Conservation (phyloP, 1,140 invertebrate species). For the Zaprionus davidi region DNA sequence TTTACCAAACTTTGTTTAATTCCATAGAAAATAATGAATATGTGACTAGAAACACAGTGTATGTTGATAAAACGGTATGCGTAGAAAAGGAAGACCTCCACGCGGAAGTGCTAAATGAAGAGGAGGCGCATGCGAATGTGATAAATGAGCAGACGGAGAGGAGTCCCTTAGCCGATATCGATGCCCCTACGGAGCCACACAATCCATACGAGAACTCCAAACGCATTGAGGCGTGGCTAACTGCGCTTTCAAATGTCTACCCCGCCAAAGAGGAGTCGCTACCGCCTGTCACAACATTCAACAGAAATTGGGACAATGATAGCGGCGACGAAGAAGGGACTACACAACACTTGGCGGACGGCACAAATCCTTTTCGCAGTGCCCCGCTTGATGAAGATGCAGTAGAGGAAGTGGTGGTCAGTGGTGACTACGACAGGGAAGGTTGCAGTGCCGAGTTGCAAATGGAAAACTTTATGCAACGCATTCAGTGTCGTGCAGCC, state of each 20-base stretch:
- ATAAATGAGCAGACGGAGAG: neutral
- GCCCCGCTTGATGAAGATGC: neutral
- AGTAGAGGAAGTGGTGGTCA: neutral
- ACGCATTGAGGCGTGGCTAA: neutral
- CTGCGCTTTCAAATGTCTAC: neutral
- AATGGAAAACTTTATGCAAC: constrained; percentile 15
- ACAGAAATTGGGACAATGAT: neutral
- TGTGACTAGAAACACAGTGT: rapidly evolving
- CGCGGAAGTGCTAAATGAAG: neutral
- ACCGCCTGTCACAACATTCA: neutral
- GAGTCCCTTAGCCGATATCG: neutral
- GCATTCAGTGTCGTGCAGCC: neutral
- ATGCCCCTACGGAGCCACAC: neutral
- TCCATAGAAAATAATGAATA: neutral
- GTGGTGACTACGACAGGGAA: neutral
- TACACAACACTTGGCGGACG: too few species aligned
- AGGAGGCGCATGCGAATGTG: neutral
- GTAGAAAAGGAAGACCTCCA: neutral
- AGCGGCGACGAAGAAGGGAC: neutral
- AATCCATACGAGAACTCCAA: neutral
- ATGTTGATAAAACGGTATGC: neutral
- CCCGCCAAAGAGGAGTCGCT: neutral
- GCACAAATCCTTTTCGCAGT: constrained; percentile 13
- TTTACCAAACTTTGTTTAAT: neutral
- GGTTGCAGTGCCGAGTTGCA: neutral